Evolutionary conservation across 2,797 vertebrate genomes (phyloP).

Genomic region (Ara ararauna): DNA sequence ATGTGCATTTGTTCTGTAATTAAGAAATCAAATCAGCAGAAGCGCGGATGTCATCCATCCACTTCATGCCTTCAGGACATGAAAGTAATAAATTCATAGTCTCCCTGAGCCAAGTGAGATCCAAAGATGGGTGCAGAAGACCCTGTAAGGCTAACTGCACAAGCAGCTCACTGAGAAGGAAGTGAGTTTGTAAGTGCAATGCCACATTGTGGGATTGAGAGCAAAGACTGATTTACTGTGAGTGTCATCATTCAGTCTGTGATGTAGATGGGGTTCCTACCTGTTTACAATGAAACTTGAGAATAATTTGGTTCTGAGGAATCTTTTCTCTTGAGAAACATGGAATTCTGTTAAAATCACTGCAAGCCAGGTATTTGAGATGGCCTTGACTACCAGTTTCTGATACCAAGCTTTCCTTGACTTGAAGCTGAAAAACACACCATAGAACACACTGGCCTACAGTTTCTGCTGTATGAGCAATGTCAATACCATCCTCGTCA

Average conservation of each 20-base stretch:
- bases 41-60: background rate
- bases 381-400: background rate
- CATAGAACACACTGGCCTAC: accelerated
- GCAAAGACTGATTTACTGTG: background rate
- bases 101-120: conserved; percentile 12
- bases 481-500: background rate
- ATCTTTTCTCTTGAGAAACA: background rate
- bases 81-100: conserved; percentile 25
- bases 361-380: background rate
- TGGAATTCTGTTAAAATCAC: background rate
- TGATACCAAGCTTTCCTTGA: background rate
- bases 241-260: background rate
- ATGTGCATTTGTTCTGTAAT: conserved; percentile 54
- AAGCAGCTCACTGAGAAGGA: background rate
- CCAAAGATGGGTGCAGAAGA: background rate
- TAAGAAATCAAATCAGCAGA: conserved; percentile 60
- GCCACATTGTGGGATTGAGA: background rate
- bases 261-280: background rate
- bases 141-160: conserved; percentile 11
- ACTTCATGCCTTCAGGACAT: conserved; percentile 45
- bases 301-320: background rate
- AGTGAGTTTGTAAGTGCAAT: background rate
- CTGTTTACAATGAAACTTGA: background rate
- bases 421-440: background rate
- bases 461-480: background rate